phyloP scores from a whole-genome alignment of 64 coral and sea anemone genomes.

The Astreopora myriophthalma region DNA sequence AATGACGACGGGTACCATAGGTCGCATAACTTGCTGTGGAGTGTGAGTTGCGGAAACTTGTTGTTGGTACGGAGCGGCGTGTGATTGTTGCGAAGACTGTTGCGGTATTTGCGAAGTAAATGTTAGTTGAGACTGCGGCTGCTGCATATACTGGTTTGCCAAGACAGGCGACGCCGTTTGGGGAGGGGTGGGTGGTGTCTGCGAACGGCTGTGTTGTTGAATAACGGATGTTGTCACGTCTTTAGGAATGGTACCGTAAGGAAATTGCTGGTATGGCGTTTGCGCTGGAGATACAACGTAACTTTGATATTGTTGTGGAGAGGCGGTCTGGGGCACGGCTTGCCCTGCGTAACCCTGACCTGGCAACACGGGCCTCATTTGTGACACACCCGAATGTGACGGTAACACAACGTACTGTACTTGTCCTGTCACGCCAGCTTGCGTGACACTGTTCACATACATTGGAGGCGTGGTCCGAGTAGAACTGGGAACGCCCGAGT shows the following conservation, averaged over 20 bases:
- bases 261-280: slow-evolving; percentile 58
- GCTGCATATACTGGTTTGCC: slow-evolving; percentile 56
- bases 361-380: slow-evolving; percentile 41
- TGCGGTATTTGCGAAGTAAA: slow-evolving; percentile 49
- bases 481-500: slow-evolving; percentile 66
- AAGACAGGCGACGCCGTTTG: slow-evolving; percentile 83
- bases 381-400: slow-evolving; percentile 50
- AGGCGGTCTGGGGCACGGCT: slow-evolving; percentile 23
- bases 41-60: slow-evolving; percentile 60
- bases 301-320: slow-evolving; percentile 51
- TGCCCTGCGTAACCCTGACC: slow-evolving; percentile 23
- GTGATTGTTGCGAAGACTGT: slow-evolving; percentile 59
- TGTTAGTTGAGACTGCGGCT: slow-evolving; percentile 46
- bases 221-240: slow-evolving; percentile 45
- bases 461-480: slow-evolving; percentile 66
- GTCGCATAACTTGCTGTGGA: slow-evolving; percentile 76
- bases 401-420: slow-evolving; percentile 86
- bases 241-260: slow-evolving; percentile 14
- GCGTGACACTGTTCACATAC: slow-evolving; percentile 83
- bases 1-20: slow-evolving; percentile 79
- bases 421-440: slow-evolving; percentile 75
- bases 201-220: slow-evolving; percentile 78
- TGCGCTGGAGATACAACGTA: slow-evolving; percentile 57
- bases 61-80: slow-evolving; percentile 72
- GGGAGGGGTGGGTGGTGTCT: slow-evolving; percentile 93